Percentiles rank a stretch among this genome's conserved stretches.
phyloP scores from a whole-genome alignment of 2,797 vertebrate species.

The Cottoperca gobio region DNA sequence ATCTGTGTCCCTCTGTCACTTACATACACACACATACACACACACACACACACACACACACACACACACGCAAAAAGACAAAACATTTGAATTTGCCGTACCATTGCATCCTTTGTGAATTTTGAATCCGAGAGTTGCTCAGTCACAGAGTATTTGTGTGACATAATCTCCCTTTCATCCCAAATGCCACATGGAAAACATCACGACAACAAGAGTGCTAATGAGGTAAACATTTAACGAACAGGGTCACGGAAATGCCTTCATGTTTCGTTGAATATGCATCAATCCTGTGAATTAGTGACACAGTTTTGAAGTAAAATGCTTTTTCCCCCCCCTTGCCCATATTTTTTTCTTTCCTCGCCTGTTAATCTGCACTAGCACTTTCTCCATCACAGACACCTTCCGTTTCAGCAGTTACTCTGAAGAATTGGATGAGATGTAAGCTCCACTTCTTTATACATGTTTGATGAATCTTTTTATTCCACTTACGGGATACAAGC shows the following conservation, averaged over 20 bases:
- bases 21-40: not conserved
- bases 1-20: conserved; percentile 2
- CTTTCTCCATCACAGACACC: conserved; percentile 47
- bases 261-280: conserved; percentile 73
- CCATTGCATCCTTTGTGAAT: conserved; percentile 55
- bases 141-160: conserved; percentile 54
- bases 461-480: conserved; percentile 81
- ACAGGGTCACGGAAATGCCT: conserved; percentile 68
- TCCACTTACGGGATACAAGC: conserved; percentile 64
- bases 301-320: conserved; percentile 60
- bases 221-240: conserved; percentile 79
- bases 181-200: conserved; percentile 73
- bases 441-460: conserved; percentile 72
- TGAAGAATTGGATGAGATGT: conserved; percentile 72
- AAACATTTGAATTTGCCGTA: conserved; percentile 37
- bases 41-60: not conserved
- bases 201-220: conserved; percentile 70
- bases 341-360: conserved; percentile 32
- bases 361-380: conserved; percentile 54
- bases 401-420: conserved; percentile 44
- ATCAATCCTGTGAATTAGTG: conserved; percentile 61
- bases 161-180: conserved; percentile 68
- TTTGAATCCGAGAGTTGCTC: conserved; percentile 46
- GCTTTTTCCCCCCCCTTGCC: conserved; percentile 24
- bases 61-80: conserved; percentile 1